Percentiles rank a stretch among this genome's conserved stretches.
phyloP scores from a whole-genome alignment of 1,140 invertebrate genomes.

The Medauroidea extradentata region DNA sequence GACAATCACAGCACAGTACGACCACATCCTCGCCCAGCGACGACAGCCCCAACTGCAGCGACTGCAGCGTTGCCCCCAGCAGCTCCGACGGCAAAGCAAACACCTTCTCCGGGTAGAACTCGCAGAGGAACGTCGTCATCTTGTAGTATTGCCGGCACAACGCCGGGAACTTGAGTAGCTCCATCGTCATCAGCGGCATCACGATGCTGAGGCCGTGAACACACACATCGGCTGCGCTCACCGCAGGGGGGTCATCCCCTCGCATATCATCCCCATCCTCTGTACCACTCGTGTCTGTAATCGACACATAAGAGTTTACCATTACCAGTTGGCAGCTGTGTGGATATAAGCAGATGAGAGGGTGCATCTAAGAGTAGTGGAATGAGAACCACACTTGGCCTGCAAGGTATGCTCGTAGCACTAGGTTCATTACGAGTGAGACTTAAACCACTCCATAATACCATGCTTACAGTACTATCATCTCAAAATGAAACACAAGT shows the following conservation, averaged over 20 bases:
- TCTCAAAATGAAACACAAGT: too few relatives aligned
- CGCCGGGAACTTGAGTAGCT: slow-evolving; percentile 64
- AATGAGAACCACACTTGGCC: too few relatives aligned
- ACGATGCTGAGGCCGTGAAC: slow-evolving; percentile 66
- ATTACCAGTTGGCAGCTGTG: too few relatives aligned
- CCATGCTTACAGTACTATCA: too few relatives aligned
- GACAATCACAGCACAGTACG: slow-evolving; percentile 61
- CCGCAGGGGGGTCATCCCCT: slow-evolving; percentile 6
- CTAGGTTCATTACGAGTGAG: too few relatives aligned
- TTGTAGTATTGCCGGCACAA: slow-evolving; percentile 62
- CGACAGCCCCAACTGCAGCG: slow-evolving; percentile 63
- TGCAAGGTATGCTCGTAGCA: too few relatives aligned
- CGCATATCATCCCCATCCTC: too few relatives aligned
- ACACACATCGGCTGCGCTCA: slow-evolving; percentile 59
- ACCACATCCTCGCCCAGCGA: slow-evolving; percentile 61
- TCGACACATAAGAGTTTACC: too few relatives aligned
- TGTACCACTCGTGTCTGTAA: too few relatives aligned
- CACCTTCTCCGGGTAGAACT: slow-evolving; percentile 61
- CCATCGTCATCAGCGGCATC: slow-evolving; percentile 70
- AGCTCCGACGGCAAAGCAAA: slow-evolving; percentile 51
- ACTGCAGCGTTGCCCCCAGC: slow-evolving; percentile 55
- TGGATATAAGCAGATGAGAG: too few relatives aligned
- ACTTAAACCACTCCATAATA: too few relatives aligned
- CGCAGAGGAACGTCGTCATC: slow-evolving; percentile 61
- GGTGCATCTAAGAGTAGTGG: too few relatives aligned